These are phyloP conservation scores for Mesembrinibis cayennensis DNA, from an alignment of 2,113 vertebrate species.

Conservation along the genomic window DNA sequence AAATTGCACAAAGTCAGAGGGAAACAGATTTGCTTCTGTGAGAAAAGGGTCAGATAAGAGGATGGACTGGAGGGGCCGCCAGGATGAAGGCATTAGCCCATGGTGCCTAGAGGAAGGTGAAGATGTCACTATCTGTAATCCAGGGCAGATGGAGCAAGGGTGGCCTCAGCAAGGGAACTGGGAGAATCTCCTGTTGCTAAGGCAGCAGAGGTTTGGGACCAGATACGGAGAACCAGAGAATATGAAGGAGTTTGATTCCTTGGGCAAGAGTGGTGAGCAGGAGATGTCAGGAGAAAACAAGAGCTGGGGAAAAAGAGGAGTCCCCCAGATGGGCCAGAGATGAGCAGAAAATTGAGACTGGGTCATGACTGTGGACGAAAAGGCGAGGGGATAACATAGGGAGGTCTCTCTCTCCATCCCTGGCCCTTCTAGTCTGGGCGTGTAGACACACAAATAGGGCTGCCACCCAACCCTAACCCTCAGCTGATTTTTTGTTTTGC, in stretches of 20 bases:
- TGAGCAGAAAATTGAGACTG: background rate
- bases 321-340: background rate
- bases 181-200: background rate
- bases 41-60: background rate
- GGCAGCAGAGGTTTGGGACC: background rate
- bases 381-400: background rate
- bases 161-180: background rate
- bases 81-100: background rate
- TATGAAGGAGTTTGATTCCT: background rate
- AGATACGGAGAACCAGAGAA: background rate
- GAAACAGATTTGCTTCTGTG: background rate
- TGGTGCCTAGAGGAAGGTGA: background rate
- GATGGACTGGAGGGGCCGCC: background rate
- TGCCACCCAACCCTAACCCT: background rate
- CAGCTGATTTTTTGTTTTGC: background rate
- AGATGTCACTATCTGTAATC: background rate
- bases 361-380: background rate
- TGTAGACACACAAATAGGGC: rapidly evolving
- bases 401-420: background rate
- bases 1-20: background rate
- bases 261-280: background rate
- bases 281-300: background rate
- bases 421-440: background rate
- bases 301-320: background rate
- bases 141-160: background rate